These are phyloP conservation scores for Heterohyrax brucei DNA, from an alignment of 2,797 vertebrate genomes.

Conservation along the genomic window DNA sequence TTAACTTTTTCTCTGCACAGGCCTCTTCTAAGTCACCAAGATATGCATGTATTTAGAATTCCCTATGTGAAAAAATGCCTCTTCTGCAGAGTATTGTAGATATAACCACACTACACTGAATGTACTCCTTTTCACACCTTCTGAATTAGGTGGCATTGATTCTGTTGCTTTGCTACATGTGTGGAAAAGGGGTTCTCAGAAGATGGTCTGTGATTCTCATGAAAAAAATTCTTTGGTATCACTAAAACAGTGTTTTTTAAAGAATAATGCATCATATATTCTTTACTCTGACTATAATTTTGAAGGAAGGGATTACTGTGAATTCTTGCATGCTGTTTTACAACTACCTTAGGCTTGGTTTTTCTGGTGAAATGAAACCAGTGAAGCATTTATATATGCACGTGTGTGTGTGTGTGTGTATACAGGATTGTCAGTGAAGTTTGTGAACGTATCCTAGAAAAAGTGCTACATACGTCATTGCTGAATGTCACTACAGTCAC, in stretches of 20 bases:
- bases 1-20: background rate
- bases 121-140: conserved; percentile 4
- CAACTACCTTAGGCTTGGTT: background rate
- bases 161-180: background rate
- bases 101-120: background rate
- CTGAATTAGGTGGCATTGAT: conserved; percentile 5
- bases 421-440: too few relatives aligned
- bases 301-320: conserved; percentile 13
- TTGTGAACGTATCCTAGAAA: too few relatives aligned
- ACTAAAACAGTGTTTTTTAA: background rate
- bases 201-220: conserved; percentile 67
- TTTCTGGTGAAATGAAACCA: too few relatives aligned
- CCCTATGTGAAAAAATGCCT: background rate
- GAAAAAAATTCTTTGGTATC: conserved; percentile 40
- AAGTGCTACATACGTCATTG: too few relatives aligned
- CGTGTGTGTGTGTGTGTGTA: too few relatives aligned
- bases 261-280: background rate
- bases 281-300: conserved; percentile 47
- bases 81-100: background rate
- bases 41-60: background rate
- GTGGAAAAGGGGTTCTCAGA: conserved; percentile 38
- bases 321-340: conserved; percentile 25
- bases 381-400: too few relatives aligned
- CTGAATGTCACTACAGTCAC: too few relatives aligned
- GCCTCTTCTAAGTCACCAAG: conserved; percentile 26